These are phyloP conservation scores for Cartodere bifasciata DNA, from an alignment of 2,888 invertebrate genomes.

Conservation along the genomic window DNA sequence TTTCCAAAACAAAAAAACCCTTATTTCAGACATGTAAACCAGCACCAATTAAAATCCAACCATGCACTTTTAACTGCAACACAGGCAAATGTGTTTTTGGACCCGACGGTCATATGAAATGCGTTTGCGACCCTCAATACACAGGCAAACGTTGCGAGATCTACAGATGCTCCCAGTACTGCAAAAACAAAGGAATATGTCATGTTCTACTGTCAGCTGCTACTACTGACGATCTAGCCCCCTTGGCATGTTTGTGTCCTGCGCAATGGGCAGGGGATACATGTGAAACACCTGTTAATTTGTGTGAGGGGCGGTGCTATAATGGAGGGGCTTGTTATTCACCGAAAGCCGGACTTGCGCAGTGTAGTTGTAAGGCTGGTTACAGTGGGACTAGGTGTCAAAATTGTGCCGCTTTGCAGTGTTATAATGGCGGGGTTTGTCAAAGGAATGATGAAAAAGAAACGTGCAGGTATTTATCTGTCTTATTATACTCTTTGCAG, in stretches of 20 bases:
- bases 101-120: slow-evolving; percentile 41
- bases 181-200: slow-evolving; percentile 49
- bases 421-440: slow-evolving; percentile 51
- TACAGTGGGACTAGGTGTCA: slow-evolving; percentile 45
- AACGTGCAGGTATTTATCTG: slow-evolving; percentile 31
- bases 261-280: slow-evolving; percentile 51
- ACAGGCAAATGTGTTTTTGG: slow-evolving; percentile 46
- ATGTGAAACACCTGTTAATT: slow-evolving; percentile 46
- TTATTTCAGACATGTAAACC: slow-evolving; percentile 34
- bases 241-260: slow-evolving; percentile 44
- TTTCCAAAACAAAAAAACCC: too few species aligned
- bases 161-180: slow-evolving; percentile 55
- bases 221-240: slow-evolving; percentile 20
- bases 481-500: slow-evolving; percentile 1
- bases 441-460: slow-evolving; percentile 32
- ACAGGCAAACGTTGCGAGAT: slow-evolving; percentile 54
- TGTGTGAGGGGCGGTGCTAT: slow-evolving; percentile 44
- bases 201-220: slow-evolving; percentile 29
- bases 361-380: slow-evolving; percentile 41
- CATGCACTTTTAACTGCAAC: slow-evolving; percentile 45
- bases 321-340: slow-evolving; percentile 48
- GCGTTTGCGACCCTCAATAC: slow-evolving; percentile 52
- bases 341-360: slow-evolving; percentile 21
- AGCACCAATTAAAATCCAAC: slow-evolving; percentile 21
- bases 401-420: slow-evolving; percentile 42